phyloP scores from a whole-genome alignment of 2,888 invertebrate species.

The Plebejus melissa region DNA sequence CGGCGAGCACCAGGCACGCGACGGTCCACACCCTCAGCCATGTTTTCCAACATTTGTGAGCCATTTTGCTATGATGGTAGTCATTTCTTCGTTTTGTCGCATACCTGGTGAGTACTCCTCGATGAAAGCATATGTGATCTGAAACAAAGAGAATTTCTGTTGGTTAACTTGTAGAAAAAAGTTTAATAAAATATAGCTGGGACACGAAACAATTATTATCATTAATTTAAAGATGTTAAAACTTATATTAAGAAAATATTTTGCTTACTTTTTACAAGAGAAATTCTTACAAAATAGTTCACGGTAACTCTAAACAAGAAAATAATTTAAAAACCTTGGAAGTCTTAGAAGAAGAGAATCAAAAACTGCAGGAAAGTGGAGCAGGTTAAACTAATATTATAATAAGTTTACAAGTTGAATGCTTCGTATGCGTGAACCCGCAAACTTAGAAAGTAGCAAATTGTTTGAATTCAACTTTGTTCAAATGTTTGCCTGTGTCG shows the following conservation, averaged over 20 bases:
- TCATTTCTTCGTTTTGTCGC: conserved; percentile 70
- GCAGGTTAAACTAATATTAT: conserved; percentile 9
- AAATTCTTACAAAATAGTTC: neutral
- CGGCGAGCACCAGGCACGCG: conserved; percentile 52
- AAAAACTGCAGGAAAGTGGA: neutral
- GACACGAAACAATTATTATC: no score
- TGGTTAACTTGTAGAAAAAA: neutral
- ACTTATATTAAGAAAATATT: neutral
- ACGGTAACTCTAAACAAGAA: neutral
- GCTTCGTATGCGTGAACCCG: conserved; percentile 14
- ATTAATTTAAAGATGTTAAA: no score
- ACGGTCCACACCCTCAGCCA: conserved; percentile 66
- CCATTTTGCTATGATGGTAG: conserved; percentile 70
- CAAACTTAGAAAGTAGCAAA: conserved; percentile 15
- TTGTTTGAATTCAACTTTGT: conserved; percentile 10
- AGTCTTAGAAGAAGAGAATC: neutral
- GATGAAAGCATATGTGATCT: conserved; percentile 64
- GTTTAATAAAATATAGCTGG: neutral
- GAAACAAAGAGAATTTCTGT: conserved; percentile 50
- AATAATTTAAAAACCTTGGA: neutral
- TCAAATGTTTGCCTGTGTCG: neutral
- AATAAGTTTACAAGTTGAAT: conserved; percentile 4
- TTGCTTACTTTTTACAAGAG: neutral
- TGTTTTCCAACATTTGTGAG: conserved; percentile 71
- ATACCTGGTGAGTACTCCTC: conserved; percentile 57